phyloP scores from a whole-genome alignment of 53 echinoderm and acorn worm genomes.

The Antedon mediterranea region DNA sequence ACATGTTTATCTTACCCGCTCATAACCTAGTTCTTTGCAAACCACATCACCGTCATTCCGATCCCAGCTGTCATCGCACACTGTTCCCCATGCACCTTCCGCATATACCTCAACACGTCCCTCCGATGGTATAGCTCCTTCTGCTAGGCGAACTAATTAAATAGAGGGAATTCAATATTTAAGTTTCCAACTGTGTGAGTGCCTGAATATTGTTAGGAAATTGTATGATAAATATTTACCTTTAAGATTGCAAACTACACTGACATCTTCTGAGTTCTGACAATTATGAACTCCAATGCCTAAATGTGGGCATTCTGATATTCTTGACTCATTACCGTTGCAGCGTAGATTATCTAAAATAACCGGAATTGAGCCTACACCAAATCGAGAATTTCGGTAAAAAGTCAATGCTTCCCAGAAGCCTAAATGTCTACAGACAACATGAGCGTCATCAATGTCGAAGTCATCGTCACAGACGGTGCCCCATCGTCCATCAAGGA shows the following conservation, averaged over 20 bases:
- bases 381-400: conserved; percentile 10
- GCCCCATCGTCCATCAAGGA: conserved; percentile 32
- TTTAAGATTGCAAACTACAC: neutral
- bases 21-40: neutral
- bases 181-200: too few species aligned
- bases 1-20: neutral
- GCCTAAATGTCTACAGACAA: conserved; percentile 43
- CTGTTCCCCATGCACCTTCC: neutral
- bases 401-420: conserved; percentile 11
- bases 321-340: neutral
- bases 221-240: neutral
- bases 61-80: neutral
- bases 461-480: conserved; percentile 45
- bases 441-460: conserved; percentile 28
- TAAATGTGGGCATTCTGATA: neutral
- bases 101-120: neutral
- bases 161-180: neutral
- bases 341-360: conserved; percentile 28
- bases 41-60: neutral
- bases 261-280: neutral
- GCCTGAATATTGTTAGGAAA: too few species aligned
- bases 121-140: neutral
- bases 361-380: conserved; percentile 29
- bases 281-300: neutral
- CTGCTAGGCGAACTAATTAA: neutral